Base-by-base conservation (phyloP, 2,113 vertebrate genomes). In the Pseudois nayaur region DNA sequence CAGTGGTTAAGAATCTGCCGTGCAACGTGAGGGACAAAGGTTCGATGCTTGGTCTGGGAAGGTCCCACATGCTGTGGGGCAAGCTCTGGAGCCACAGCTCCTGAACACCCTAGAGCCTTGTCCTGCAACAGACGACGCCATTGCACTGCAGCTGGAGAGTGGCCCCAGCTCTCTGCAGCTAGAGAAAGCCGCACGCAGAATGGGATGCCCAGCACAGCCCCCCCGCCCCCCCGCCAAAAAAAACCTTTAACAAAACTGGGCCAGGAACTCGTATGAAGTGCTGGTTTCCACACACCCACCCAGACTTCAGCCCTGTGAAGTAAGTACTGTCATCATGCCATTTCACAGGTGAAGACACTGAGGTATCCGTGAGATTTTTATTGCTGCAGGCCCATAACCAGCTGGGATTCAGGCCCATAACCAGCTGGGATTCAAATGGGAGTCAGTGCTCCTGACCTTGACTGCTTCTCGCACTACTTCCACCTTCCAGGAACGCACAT, bases 41-140 rank as follows among this genome's bases (percentile, higher is more conserved):
- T 79, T 48, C 14, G 2, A 31, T 31, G 16, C 43, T 45, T 79
- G 76, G 43, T 45, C 27, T 45, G 43, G 7, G 71, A 76, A 7
- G 36, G 23, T 43, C 36, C 21, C 23, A 74, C 36, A 3, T 74
- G 36, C 36, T 43, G 23, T 74, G 71, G 21, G 36, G 21, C 21
- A 14, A 43, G 71, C 71, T 43, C 12, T 76, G 71, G 71, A 43
- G 71, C 6, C 36, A 40, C 36, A 14, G 3, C 36, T 76, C 36
- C 36, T 76, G 23, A 43, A 7, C 12, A 25, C 36, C 11, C 36
- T 76, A 43, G 71, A 76, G 71, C 71, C 6, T 1, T 76, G 71
- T 36, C 11, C 23, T 0, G 11, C 11, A 14, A 3, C 71, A 40
- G 12, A 27, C 0, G 3, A 14, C 43, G 36, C 36, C 21, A 2